Conservation (phyloP, 2,888 invertebrate species). For the Lochmaea capreae region DNA sequence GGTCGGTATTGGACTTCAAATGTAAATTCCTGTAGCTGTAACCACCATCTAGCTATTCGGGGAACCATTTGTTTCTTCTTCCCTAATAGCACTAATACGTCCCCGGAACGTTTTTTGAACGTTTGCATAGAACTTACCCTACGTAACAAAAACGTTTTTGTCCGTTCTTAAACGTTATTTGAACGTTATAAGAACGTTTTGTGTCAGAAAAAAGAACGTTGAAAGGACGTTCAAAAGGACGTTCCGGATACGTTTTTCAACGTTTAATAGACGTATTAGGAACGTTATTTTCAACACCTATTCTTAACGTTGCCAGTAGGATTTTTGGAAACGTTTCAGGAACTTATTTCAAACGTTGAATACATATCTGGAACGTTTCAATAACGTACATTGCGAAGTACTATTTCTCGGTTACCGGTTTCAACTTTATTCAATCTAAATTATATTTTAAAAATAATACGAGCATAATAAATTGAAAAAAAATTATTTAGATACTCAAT, state of each 20-base stretch:
- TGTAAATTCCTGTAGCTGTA: no score
- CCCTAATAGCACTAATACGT: no score
- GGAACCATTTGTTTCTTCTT: no score
- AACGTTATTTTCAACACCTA: neutral
- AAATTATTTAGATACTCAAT: neutral
- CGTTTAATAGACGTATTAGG: no score
- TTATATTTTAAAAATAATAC: neutral
- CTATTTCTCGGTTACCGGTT: no score
- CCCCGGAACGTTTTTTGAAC: no score
- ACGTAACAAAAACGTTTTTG: neutral
- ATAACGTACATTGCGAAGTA: neutral
- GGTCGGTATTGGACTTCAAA: no score
- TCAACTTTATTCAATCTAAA: neutral
- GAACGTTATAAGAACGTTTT: neutral
- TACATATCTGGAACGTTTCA: conserved; percentile 1
- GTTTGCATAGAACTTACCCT: neutral
- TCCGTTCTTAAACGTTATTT: neutral
- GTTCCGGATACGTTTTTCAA: no score
- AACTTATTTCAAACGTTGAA: neutral
- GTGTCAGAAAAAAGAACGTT: no score
- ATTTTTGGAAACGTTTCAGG: neutral
- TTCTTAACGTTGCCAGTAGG: neutral
- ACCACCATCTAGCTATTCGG: no score
- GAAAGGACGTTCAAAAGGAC: no score
- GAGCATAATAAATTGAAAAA: neutral